phyloP scores from a whole-genome alignment of 2,797 vertebrate genomes.

The Tinamus major region DNA sequence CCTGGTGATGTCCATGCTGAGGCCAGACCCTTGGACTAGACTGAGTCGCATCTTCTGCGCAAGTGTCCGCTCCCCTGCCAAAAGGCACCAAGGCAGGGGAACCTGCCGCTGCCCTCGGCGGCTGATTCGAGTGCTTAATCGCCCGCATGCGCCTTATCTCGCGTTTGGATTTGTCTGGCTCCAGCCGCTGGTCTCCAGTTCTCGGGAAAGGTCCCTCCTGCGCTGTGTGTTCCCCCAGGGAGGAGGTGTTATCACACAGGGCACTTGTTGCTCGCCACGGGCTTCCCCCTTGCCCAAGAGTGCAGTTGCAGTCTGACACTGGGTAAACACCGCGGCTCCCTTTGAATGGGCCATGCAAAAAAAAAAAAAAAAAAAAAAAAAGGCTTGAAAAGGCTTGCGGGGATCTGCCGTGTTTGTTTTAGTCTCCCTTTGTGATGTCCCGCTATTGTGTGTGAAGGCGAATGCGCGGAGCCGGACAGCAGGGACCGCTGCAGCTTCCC shows the following conservation, averaged over 20 bases:
- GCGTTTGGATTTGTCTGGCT: constrained; percentile 33
- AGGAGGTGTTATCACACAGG: constrained; percentile 20
- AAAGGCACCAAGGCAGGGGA: not conserved
- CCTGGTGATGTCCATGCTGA: not conserved
- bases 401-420: constrained; percentile 51
- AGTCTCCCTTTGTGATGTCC: constrained; percentile 32
- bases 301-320: constrained; percentile 24
- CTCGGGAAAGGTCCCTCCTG: not conserved
- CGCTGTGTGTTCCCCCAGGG: constrained; percentile 10
- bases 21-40: not conserved
- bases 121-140: not conserved
- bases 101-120: not conserved
- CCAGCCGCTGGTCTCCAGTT: constrained; percentile 4
- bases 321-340: constrained; percentile 62
- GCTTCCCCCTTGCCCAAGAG: not conserved
- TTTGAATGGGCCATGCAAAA: constrained; percentile 50
- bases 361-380: not conserved
- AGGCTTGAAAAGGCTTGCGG: not conserved
- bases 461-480: not conserved
- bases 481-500: constrained; percentile 7
- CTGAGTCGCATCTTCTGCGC: not conserved
- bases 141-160: not conserved
- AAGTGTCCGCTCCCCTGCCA: not conserved
- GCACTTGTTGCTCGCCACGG: constrained; percentile 4
- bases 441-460: not conserved